Conservation (phyloP, 1,140 invertebrate genomes). For the Vanessa atalanta region DNA sequence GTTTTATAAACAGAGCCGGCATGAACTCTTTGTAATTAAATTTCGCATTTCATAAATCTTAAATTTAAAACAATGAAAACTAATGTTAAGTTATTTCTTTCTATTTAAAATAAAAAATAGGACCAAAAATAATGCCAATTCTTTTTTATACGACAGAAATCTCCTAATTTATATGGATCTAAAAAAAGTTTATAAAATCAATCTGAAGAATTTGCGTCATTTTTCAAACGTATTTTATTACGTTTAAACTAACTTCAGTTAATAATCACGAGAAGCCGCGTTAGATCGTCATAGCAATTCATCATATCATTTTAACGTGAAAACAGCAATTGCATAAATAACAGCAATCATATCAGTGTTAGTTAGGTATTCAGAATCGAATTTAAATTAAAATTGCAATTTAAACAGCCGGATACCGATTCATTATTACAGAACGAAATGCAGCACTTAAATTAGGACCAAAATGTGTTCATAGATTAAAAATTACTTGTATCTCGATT, state of each 20-base stretch:
- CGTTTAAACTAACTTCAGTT: background rate
- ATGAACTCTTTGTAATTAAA: too few species aligned
- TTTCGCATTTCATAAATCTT: too few species aligned
- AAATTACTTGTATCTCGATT: background rate
- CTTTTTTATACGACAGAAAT: too few species aligned
- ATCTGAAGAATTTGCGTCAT: too few species aligned
- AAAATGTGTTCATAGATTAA: constrained; percentile 1
- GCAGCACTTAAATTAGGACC: constrained; percentile 26
- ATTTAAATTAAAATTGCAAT: constrained; percentile 74
- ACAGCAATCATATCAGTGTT: constrained; percentile 54
- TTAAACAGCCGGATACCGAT: constrained; percentile 62
- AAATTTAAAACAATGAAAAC: too few species aligned
- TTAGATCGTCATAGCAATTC: constrained; percentile 32
- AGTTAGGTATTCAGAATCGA: constrained; percentile 70
- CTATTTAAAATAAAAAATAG: too few species aligned
- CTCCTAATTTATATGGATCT: too few species aligned
- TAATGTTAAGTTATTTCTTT: too few species aligned
- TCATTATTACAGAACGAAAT: constrained; percentile 46
- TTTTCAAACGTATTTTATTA: too few species aligned
- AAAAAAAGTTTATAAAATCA: too few species aligned
- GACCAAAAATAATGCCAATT: too few species aligned
- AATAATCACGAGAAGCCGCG: background rate
- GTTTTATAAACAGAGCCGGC: too few species aligned
- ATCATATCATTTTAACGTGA: constrained; percentile 58
- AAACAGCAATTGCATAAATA: constrained; percentile 70